Evolutionary conservation across 2,797 vertebrate species (phyloP), one percentile per base, ranked within the genome.

Genomic region (Malurus leucopterus): DNA sequence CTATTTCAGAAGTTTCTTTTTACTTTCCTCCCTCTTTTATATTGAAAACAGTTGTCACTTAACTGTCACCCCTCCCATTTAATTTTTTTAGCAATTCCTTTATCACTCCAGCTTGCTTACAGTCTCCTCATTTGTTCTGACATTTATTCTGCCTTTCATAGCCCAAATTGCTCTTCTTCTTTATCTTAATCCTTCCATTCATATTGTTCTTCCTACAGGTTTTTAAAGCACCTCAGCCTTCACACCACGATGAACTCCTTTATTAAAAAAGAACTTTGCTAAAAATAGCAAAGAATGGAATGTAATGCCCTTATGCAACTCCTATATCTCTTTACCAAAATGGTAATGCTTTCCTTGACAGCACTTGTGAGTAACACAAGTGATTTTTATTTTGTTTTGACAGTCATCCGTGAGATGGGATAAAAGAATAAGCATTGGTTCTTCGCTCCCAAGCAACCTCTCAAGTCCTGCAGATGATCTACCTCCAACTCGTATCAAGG

Each of bases 371-470:
- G 12, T 93, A 84, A 77, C 55, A 57, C 44, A 26, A 61, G 43
- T 93, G 70, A 90, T 55, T 71, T 81, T 75, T 89, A 27, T 76
- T 91, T 94, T 95, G 73, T 90, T 68, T 90, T 85, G 94, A 90
- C 83, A 98, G 97, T 97, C 98, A 58, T 98, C 98, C 6, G 58
- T 98, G 88, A 98, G 97, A 73, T 98, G 98, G 98, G 98, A 99
- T 96, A 98, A 98, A 97, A 98, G 98, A 95, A 95, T 98, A 84
- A 98, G 97, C 95, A 91, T 98, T 84, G 98, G 98, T 63, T 98
- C 98, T 13, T 98, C 98, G 0, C 98, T 98, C 50, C 98, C 98
- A 4, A 98, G 98, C 94, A 98, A 98, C 78, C 98, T 98, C 90
- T 97, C 98, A 38, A 96, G 96, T 78, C 94, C 98, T 27, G 92